Base-by-base conservation (phyloP, 2,113 vertebrate species). In the Himantopus leucocephalus region DNA sequence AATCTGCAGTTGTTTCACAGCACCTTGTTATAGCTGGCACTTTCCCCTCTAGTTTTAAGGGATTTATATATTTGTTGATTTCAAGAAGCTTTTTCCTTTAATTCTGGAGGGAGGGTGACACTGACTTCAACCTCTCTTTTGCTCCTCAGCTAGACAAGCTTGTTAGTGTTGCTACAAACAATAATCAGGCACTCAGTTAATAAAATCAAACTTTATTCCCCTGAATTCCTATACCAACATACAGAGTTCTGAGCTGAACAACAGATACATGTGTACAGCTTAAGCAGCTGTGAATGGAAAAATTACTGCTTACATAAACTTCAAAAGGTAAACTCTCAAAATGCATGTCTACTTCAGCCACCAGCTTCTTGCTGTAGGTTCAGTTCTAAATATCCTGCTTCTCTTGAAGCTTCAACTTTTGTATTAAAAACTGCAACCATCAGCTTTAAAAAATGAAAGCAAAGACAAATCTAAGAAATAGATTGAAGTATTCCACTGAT, bases 371-470 rank as follows among this genome's bases (percentile, higher is more conserved):
- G 43, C 78, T 91, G 76, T 74, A 43, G 9, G 60, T 89, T 90
- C 64, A 68, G 23, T 74, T 71, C 85, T 72, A 77, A 82, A 90
- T 75, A 92, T 41, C 87, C 8, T 95, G 93, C 96, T 96, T 95
- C 94, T 88, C 71, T 62, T 72, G 91, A 96, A 95, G 94, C 95
- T 92, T 96, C 39, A 68, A 76, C 29, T 85, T 87, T 14, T 30
- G 3, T 85, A 81, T 82, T 81, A 95, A 90, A 97, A 94, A 87
- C 48, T 60, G 23, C 34, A 78, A 45, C 89, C 39, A 16, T 76
- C 19, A 94, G 95, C 93, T 95, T 97, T 96, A 90, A 95, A 96
- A 93, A 97, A 96, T 91, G 91, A 96, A 97, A 97, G 93, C 91
- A 81, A 85, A 87, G 84, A 81, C 66, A 94, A 95, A 96, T 96